These are phyloP conservation scores for Pempheris klunzingeri DNA, from an alignment of 2,797 vertebrate genomes.

Conservation along the genomic window DNA sequence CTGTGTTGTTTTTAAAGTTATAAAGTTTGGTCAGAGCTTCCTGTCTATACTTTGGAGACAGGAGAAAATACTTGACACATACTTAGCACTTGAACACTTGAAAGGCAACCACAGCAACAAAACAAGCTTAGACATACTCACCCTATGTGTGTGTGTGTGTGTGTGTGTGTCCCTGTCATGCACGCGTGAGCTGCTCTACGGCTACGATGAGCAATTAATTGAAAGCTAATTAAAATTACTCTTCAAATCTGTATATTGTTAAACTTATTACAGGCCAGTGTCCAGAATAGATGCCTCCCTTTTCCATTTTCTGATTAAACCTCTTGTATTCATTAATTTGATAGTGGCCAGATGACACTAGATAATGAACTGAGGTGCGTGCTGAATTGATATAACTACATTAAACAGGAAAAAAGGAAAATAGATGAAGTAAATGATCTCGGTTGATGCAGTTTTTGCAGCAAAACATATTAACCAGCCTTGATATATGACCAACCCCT, in stretches of 20 bases:
- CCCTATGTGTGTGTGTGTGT: background rate
- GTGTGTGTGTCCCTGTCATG: background rate
- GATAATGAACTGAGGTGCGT: slow-evolving; percentile 53
- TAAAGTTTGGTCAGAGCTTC: slow-evolving; percentile 21
- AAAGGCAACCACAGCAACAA: slow-evolving; percentile 36
- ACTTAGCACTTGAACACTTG: slow-evolving; percentile 24
- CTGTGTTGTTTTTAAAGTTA: slow-evolving; percentile 8
- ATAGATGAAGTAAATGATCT: slow-evolving; percentile 13
- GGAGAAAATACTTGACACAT: slow-evolving; percentile 29
- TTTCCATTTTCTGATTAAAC: slow-evolving; percentile 66
- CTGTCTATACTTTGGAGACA: slow-evolving; percentile 6
- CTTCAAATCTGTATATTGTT: slow-evolving; percentile 52
- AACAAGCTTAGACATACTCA: slow-evolving; percentile 21
- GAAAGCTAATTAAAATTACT: slow-evolving; percentile 74
- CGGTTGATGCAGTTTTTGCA: slow-evolving; percentile 12
- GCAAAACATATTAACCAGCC: slow-evolving; percentile 12
- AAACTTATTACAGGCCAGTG: slow-evolving; percentile 50
- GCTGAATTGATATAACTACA: slow-evolving; percentile 23
- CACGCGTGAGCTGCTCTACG: slow-evolving; percentile 16
- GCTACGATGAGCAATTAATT: slow-evolving; percentile 57
- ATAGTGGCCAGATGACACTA: slow-evolving; percentile 56
- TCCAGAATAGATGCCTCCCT: slow-evolving; percentile 41
- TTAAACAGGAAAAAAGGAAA: background rate
- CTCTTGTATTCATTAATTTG: slow-evolving; percentile 66
- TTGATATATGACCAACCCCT: background rate